Conservation (phyloP, 2,113 vertebrate genomes). For the Axis porcinus region DNA sequence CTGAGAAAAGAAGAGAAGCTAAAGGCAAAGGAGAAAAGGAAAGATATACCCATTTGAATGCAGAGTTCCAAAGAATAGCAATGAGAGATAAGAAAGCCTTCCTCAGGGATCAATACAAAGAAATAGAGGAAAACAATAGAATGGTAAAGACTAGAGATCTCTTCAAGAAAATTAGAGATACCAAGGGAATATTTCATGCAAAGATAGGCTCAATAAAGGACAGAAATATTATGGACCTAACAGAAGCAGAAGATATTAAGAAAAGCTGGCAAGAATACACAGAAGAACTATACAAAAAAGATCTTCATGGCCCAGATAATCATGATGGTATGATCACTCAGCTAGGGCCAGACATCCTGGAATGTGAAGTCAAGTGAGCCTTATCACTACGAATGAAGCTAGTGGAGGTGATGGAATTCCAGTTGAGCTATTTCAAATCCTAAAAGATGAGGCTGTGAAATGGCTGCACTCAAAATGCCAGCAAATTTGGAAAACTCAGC, state of each 20-base stretch:
- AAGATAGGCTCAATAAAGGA: not conserved
- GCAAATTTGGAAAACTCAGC: too few relatives aligned
- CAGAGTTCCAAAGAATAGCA: not conserved
- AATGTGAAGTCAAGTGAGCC: not conserved
- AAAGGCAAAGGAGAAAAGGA: not conserved
- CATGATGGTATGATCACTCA: not conserved
- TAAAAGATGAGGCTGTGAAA: not conserved
- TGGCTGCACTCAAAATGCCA: not conserved
- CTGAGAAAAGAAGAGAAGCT: not conserved
- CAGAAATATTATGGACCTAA: not conserved
- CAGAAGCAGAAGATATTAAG: not conserved
- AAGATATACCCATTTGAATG: not conserved
- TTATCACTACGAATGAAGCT: not conserved
- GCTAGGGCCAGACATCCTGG: not conserved
- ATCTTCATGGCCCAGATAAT: not conserved
- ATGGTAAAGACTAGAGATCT: not conserved
- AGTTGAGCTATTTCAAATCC: not conserved
- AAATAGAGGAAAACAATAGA: not conserved
- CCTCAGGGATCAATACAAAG: not conserved
- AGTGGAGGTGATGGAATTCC: not conserved
- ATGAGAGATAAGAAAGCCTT: not conserved
- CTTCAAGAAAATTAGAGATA: not conserved
- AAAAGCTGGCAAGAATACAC: not conserved
- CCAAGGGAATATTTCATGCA: not conserved
- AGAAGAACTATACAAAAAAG: not conserved